These are phyloP conservation scores for Apteryx owenii DNA, from an alignment of 2,113 vertebrate genomes.

Conservation along the genomic window DNA sequence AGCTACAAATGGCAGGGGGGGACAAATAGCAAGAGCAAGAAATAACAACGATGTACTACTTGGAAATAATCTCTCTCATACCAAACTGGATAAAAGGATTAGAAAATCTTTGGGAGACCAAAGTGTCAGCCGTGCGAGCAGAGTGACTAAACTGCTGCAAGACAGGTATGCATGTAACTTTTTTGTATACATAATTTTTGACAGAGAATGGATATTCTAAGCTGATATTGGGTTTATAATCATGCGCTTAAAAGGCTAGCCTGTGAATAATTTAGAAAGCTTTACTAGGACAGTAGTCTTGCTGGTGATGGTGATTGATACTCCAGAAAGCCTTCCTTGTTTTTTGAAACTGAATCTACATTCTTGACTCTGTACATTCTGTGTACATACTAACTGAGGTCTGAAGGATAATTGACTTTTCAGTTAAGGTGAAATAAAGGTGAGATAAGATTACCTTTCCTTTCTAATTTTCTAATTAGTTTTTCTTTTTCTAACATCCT, in stretches of 20 bases:
- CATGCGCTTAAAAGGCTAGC: not conserved
- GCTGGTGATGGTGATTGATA: not conserved
- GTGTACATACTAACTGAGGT: not conserved
- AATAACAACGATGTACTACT: not conserved
- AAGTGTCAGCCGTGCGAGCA: not conserved
- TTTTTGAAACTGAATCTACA: not conserved
- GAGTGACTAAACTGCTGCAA: conserved; percentile 6
- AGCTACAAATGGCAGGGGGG: conserved; percentile 4
- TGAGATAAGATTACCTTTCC: not conserved
- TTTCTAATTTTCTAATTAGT: not conserved
- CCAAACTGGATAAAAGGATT: conserved; percentile 22
- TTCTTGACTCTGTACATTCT: not conserved
- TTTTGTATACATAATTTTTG: not conserved
- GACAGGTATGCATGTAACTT: conserved; percentile 73
- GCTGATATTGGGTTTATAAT: not conserved
- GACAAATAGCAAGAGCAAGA: conserved; percentile 5
- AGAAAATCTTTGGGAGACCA: conserved; percentile 16
- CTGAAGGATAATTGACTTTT: not conserved
- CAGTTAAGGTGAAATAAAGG: not conserved
- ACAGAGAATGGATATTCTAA: not conserved
- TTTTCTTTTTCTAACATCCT: not conserved
- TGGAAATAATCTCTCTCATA: conserved; percentile 39
- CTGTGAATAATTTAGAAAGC: not conserved
- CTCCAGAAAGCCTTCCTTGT: not conserved
- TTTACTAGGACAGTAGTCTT: not conserved